Conservation (phyloP, 2,113 vertebrate species). For the Aptenodytes forsteri region DNA sequence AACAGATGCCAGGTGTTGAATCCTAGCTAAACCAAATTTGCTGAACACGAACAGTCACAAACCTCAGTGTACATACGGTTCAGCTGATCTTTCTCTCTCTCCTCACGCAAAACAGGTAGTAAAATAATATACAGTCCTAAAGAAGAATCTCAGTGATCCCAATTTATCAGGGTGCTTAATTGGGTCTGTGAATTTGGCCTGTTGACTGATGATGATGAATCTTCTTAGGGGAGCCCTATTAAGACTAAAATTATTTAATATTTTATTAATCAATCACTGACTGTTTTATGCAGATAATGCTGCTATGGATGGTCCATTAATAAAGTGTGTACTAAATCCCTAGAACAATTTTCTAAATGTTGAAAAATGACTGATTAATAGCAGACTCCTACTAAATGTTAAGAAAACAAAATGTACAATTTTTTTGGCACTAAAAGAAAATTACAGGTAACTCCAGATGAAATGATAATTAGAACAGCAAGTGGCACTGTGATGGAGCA, state of each 20-base stretch:
- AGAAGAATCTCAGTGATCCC: not conserved
- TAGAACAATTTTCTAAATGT: conserved; percentile 45
- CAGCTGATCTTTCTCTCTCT: not conserved
- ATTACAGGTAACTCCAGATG: conserved; percentile 69
- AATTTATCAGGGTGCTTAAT: conserved; percentile 64
- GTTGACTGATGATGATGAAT: conserved; percentile 45
- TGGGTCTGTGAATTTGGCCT: conserved; percentile 47
- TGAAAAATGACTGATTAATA: conserved; percentile 72
- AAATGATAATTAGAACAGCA: conserved; percentile 71
- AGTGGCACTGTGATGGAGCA: conserved; percentile 42
- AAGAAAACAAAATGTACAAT: conserved; percentile 62
- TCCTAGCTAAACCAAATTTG: not conserved
- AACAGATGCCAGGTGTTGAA: not conserved
- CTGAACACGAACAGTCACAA: not conserved
- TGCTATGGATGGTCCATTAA: conserved; percentile 26
- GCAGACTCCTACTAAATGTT: conserved; percentile 65
- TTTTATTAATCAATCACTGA: conserved; percentile 73
- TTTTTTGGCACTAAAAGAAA: conserved; percentile 69
- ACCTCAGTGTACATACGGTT: fast-evolving
- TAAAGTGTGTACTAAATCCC: conserved; percentile 47
- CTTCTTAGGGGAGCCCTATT: conserved; percentile 46
- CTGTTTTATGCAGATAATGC: conserved; percentile 41
- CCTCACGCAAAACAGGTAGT: not conserved
- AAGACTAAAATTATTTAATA: conserved; percentile 70
- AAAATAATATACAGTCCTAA: not conserved